Percentiles rank a stretch among this genome's conserved stretches.
Conservation (phyloP, 2,113 vertebrate genomes). For the Hoplias malabaricus region DNA sequence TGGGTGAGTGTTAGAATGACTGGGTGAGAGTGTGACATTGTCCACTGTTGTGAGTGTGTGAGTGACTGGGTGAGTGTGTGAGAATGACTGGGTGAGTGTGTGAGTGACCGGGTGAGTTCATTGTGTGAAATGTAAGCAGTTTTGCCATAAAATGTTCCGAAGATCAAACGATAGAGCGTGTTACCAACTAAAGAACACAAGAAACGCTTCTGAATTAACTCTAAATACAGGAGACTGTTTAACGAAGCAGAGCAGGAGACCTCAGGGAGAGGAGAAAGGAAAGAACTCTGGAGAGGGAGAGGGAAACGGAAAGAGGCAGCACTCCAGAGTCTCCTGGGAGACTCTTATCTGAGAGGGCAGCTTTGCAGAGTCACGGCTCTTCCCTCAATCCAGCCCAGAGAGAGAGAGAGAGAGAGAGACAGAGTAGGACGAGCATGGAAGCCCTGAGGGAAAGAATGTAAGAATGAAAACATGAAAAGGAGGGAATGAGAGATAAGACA, state of each 20-base stretch:
- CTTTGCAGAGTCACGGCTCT: constrained; percentile 18
- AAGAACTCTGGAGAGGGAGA: neutral
- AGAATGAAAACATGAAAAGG: neutral
- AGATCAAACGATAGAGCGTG: neutral
- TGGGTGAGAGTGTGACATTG: too few relatives aligned
- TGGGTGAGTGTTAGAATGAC: too few relatives aligned
- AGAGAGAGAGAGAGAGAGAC: constrained; percentile 1
- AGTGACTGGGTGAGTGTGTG: too few relatives aligned
- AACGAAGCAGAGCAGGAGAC: neutral
- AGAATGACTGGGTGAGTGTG: too few relatives aligned
- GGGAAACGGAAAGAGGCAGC: neutral
- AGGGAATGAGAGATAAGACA: constrained; percentile 13
- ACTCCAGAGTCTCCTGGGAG: neutral
- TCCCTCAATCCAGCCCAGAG: constrained; percentile 18
- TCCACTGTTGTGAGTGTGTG: too few relatives aligned
- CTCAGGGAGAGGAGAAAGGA: neutral
- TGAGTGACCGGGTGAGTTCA: too few relatives aligned
- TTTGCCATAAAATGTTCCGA: neutral
- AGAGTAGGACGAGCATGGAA: neutral
- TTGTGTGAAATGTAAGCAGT: neutral
- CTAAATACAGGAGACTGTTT: neutral
- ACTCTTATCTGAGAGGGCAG: constrained; percentile 34
- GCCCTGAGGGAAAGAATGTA: constrained; percentile 2
- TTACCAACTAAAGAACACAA: neutral
- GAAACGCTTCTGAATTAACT: neutral